These are phyloP conservation scores for Caenorhabditis zanzibari DNA, from an alignment of 2,888 invertebrate species.

Conservation along the genomic window DNA sequence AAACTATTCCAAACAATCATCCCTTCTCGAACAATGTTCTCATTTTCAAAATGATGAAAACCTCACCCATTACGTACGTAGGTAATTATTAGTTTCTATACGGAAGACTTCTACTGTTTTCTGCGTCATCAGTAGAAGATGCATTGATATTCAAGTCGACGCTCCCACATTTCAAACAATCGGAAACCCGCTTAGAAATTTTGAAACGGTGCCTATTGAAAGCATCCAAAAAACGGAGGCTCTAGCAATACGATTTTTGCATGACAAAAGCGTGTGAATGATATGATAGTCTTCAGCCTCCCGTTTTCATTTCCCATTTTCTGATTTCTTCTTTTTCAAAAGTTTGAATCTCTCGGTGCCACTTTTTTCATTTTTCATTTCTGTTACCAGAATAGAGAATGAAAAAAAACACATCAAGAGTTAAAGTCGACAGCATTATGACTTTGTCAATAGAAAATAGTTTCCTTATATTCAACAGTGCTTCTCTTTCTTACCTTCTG, in stretches of 20 bases:
- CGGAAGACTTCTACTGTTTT: slow-evolving; percentile 43
- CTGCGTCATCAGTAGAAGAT: slow-evolving; percentile 19
- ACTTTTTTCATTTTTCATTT: slow-evolving; percentile 4
- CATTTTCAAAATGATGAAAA: no score
- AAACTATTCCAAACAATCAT: no score
- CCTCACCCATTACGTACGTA: neutral
- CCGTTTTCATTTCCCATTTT: neutral
- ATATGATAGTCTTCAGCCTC: slow-evolving; percentile 36
- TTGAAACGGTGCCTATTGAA: slow-evolving; percentile 32
- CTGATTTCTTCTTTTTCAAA: neutral
- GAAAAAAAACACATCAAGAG: neutral
- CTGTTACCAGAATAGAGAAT: neutral
- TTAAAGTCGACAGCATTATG: slow-evolving; percentile 26
- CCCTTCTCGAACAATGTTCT: no score
- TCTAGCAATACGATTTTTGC: slow-evolving; percentile 53
- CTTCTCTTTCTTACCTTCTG: slow-evolving; percentile 47
- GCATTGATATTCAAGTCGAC: slow-evolving; percentile 16
- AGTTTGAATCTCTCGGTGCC: neutral
- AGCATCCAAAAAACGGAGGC: slow-evolving; percentile 6
- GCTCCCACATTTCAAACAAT: slow-evolving; percentile 34
- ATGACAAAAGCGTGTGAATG: slow-evolving; percentile 59
- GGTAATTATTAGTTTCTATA: neutral
- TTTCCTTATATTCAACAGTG: slow-evolving; percentile 28
- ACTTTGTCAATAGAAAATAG: slow-evolving; percentile 48
- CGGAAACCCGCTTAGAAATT: slow-evolving; percentile 17